Evolutionary conservation across 2,797 vertebrate species (phyloP).

Genomic region (Thripadectes ignobilis): DNA sequence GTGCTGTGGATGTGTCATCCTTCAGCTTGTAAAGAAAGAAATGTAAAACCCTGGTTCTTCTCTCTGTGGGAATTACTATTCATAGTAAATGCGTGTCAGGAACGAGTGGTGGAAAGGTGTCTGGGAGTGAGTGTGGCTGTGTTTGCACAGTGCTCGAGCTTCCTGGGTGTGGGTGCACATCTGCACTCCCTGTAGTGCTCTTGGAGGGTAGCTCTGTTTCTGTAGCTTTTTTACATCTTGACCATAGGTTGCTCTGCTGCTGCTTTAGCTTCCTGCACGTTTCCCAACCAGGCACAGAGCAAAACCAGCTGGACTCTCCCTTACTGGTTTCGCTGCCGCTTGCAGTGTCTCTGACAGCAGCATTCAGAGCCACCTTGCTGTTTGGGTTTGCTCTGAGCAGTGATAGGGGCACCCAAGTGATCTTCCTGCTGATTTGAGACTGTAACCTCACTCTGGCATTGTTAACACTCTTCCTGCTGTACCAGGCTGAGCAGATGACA

Average conservation of each 20-base stretch:
- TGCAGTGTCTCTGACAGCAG: neutral
- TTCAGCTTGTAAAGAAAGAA: neutral
- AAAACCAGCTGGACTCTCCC: neutral
- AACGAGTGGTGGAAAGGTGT: neutral
- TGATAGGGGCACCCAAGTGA: neutral
- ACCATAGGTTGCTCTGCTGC: neutral
- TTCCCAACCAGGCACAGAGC: neutral
- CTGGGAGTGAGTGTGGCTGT: neutral
- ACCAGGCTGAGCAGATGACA: neutral
- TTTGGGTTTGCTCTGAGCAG: neutral
- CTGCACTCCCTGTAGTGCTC: fast-evolving
- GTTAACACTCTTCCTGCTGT: neutral
- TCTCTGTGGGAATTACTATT: neutral
- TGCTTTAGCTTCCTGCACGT: neutral
- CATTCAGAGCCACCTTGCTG: fast-evolving
- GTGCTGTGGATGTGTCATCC: neutral
- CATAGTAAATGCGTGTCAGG: fast-evolving
- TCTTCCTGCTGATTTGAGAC: neutral
- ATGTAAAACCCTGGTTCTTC: neutral
- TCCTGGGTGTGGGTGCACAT: neutral
- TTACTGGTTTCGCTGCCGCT: neutral
- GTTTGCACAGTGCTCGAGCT: neutral
- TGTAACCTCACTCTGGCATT: neutral
- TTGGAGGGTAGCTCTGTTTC: neutral
- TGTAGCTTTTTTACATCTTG: neutral